Evolutionary conservation across 2,888 invertebrate species (phyloP).

Genomic region (Leucoma salicis): DNA sequence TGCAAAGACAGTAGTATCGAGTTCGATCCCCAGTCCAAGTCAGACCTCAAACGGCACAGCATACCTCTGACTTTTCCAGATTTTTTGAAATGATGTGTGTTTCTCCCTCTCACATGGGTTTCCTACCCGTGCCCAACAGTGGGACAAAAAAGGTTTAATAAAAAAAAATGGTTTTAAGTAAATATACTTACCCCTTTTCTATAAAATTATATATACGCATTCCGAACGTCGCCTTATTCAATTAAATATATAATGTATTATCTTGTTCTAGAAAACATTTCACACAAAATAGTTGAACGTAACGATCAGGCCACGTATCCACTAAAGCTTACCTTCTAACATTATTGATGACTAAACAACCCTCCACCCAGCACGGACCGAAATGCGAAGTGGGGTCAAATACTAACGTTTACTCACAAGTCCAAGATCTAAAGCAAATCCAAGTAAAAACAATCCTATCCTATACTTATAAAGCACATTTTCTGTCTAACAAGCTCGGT

Average conservation of each 20-base stretch:
- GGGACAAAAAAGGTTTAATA: slow-evolving; percentile 8
- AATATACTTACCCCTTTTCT: too few relatives aligned
- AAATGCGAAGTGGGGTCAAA: slow-evolving; percentile 80
- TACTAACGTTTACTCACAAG: slow-evolving; percentile 59
- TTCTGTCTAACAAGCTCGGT: slow-evolving; percentile 13
- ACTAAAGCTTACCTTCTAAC: slow-evolving; percentile 70
- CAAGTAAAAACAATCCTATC: slow-evolving; percentile 14
- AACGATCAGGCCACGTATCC: slow-evolving; percentile 55
- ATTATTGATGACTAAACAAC: slow-evolving; percentile 78
- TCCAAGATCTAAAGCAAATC: slow-evolving; percentile 26
- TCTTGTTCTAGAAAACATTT: too few relatives aligned
- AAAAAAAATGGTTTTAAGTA: slow-evolving; percentile 8
- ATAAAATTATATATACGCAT: too few relatives aligned
- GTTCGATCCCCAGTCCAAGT: too few relatives aligned
- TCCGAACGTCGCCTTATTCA: too few relatives aligned
- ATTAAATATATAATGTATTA: too few relatives aligned
- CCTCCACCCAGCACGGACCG: slow-evolving; percentile 54
- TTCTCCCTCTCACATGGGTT: too few relatives aligned
- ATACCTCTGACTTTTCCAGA: too few relatives aligned
- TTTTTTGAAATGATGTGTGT: too few relatives aligned
- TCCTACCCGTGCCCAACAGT: too few relatives aligned
- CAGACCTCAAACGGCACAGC: too few relatives aligned
- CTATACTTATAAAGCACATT: slow-evolving; percentile 19
- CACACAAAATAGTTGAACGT: slow-evolving; percentile 22
- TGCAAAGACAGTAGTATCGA: too few relatives aligned